phyloP scores from a whole-genome alignment of 2,113 vertebrate species.

The Setophaga petechia region DNA sequence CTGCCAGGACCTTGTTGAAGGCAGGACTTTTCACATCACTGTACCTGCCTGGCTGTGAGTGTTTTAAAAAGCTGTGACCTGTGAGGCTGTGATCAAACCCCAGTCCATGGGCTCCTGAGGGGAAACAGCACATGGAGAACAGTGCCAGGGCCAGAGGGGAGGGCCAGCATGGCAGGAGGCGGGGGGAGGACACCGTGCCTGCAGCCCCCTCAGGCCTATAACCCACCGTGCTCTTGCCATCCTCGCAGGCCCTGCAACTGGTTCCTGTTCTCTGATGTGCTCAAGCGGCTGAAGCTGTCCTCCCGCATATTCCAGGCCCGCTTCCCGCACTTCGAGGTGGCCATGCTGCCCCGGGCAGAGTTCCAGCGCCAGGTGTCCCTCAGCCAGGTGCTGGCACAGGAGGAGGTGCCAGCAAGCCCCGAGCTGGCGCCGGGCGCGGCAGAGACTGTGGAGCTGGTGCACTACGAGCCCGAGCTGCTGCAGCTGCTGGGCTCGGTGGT shows the following conservation, averaged over 20 bases:
- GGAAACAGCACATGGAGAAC: background rate
- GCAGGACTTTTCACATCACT: fast-evolving
- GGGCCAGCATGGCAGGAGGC: background rate
- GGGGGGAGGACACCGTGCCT: background rate
- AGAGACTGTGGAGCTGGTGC: constrained; percentile 90
- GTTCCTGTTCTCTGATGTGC: constrained; percentile 92
- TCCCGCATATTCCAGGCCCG: constrained; percentile 93
- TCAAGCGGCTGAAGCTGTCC: constrained; percentile 94
- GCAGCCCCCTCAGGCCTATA: background rate
- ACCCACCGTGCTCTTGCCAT: background rate
- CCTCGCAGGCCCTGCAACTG: constrained; percentile 91
- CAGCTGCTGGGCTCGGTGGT: constrained; percentile 88
- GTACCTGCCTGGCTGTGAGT: background rate
- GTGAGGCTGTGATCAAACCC: background rate
- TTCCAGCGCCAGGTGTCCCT: constrained; percentile 86
- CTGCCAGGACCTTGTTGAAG: background rate
- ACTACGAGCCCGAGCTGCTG: constrained; percentile 90
- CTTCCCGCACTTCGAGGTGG: constrained; percentile 93
- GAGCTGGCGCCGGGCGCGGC: constrained; percentile 68
- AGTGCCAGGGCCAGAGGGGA: background rate
- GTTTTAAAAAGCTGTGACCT: background rate
- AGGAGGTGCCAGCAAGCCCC: constrained; percentile 69
- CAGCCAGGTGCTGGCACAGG: constrained; percentile 88
- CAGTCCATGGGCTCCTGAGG: background rate
- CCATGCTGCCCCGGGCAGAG: constrained; percentile 82